These are phyloP conservation scores for Blera fallax DNA, from an alignment of 2,888 invertebrate species.

Conservation along the genomic window DNA sequence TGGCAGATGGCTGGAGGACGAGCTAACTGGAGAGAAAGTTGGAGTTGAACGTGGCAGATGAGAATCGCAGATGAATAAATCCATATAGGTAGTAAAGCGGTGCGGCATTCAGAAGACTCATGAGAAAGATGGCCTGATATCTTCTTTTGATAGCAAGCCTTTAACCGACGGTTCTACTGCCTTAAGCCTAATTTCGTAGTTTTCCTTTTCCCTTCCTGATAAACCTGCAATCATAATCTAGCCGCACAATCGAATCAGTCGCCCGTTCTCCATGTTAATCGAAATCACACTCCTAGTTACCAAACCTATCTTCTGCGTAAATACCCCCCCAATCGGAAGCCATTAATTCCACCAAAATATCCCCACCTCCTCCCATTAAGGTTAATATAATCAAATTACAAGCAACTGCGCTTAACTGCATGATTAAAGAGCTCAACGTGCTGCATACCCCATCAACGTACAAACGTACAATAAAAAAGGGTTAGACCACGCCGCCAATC, in stretches of 20 bases:
- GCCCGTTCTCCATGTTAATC: slow-evolving; percentile 5
- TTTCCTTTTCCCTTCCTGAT: background rate
- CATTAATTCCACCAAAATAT: slow-evolving; percentile 43
- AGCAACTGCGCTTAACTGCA: slow-evolving; percentile 53
- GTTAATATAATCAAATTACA: slow-evolving; percentile 69
- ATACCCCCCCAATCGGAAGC: slow-evolving; percentile 56
- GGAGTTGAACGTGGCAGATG: too few relatives aligned
- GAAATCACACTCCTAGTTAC: slow-evolving; percentile 23
- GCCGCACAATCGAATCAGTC: background rate
- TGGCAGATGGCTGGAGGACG: too few relatives aligned
- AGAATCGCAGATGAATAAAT: too few relatives aligned
- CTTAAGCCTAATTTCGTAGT: too few relatives aligned
- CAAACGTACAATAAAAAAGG: slow-evolving; percentile 31
- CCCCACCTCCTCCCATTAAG: slow-evolving; percentile 43
- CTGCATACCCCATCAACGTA: slow-evolving; percentile 33
- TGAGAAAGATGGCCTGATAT: too few relatives aligned
- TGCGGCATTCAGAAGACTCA: too few relatives aligned
- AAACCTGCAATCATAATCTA: background rate
- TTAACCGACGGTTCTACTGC: too few relatives aligned
- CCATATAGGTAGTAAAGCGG: too few relatives aligned
- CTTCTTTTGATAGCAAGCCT: too few relatives aligned
- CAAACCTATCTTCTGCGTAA: slow-evolving; percentile 14
- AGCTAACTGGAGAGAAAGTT: too few relatives aligned
- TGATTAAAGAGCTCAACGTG: slow-evolving; percentile 62
- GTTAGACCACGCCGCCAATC: slow-evolving; percentile 58